Percentiles rank a stretch among this genome's conserved stretches.
Evolutionary conservation across 2,888 invertebrate genomes (phyloP).

Genomic region (Teleogryllus oceanicus): DNA sequence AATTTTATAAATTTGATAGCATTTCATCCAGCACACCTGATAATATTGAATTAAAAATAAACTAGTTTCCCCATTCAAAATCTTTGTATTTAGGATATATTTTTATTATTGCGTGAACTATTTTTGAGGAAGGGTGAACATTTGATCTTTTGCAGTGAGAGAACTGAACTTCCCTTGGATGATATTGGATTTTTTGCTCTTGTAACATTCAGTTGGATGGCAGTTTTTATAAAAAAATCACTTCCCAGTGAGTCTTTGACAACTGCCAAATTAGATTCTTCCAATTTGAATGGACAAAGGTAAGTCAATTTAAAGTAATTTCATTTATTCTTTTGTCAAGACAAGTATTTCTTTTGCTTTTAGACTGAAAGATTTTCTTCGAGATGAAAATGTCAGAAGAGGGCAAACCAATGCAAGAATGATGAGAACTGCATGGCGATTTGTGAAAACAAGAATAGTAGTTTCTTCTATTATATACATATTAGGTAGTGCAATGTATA

Average conservation of each 20-base stretch:
- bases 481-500: neutral
- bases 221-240: slow-evolving; percentile 3
- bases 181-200: slow-evolving; percentile 24
- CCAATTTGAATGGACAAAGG: slow-evolving; percentile 25
- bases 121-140: no score
- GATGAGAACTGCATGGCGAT: slow-evolving; percentile 21
- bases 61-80: no score
- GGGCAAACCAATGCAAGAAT: slow-evolving; percentile 25
- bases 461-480: slow-evolving; percentile 22
- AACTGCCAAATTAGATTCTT: slow-evolving; percentile 3
- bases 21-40: no score
- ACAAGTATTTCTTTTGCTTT: neutral
- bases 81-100: no score
- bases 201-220: slow-evolving; percentile 24
- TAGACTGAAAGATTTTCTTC: slow-evolving; percentile 24
- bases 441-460: slow-evolving; percentile 24
- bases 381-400: slow-evolving; percentile 1
- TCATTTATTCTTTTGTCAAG: neutral
- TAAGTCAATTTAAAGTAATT: neutral
- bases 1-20: no score
- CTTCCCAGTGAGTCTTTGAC: neutral
- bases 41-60: no score
- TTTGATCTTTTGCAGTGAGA: slow-evolving; percentile 4
- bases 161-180: slow-evolving; percentile 25
- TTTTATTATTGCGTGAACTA: no score